Conservation (phyloP, 2,797 vertebrate species). For the Sparidentex hasta region DNA sequence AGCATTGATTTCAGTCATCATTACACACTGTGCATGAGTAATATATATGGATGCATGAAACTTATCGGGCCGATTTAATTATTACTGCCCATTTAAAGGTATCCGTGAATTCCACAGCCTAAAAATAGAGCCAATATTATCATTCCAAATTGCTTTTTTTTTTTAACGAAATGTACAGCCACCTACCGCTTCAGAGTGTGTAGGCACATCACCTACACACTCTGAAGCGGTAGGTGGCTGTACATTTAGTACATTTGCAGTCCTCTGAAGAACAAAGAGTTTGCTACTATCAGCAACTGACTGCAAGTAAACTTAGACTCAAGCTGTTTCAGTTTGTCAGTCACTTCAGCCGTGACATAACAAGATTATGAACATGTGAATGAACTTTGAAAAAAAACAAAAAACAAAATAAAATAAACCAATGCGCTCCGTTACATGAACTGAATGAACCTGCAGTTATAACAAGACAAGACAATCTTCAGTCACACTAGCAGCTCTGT, state of each 20-base stretch:
- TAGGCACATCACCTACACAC: too few species aligned
- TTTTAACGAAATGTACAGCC: too few species aligned
- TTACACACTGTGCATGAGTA: neutral
- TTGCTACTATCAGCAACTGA: slow-evolving; percentile 8
- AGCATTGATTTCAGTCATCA: neutral
- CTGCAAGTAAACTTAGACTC: neutral
- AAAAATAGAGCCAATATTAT: too few species aligned
- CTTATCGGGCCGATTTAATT: neutral
- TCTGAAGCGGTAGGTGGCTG: too few species aligned
- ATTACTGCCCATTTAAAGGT: too few species aligned
- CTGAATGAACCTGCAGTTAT: slow-evolving; percentile 7
- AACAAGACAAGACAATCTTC: neutral
- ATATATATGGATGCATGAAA: neutral
- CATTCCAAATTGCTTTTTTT: too few species aligned
- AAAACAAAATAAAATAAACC: too few species aligned
- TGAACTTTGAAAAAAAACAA: neutral
- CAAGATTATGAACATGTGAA: slow-evolving; percentile 14
- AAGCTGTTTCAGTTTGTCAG: slow-evolving; percentile 13
- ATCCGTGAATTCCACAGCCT: too few species aligned
- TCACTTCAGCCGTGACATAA: neutral
- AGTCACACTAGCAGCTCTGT: neutral
- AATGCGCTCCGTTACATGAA: slow-evolving; percentile 13
- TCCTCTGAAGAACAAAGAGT: too few species aligned
- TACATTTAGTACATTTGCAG: too few species aligned
- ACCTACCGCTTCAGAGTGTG: too few species aligned